phyloP scores from a whole-genome alignment of 2,113 vertebrate genomes.

The human region GRCh38 chr4:52646501-52647000 shows the following conservation, averaged over 20 bases:
- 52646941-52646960: background rate
- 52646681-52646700: conserved; percentile 46
- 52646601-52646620: conserved; percentile 17
- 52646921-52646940: background rate
- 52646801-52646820: conserved; percentile 18
- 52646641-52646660: conserved; percentile 52
- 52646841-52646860: background rate
- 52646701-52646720: conserved; percentile 53
- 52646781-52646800: background rate
- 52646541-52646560: background rate
- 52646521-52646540: background rate
- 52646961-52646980: conserved; percentile 18
- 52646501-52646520: background rate
- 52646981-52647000: background rate
- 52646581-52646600: conserved; percentile 26
- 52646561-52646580: conserved; percentile 20
- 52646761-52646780: conserved; percentile 26
- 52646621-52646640: conserved; percentile 58
- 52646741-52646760: conserved; percentile 37
- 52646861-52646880: background rate
- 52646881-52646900: background rate
- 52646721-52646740: conserved; percentile 50
- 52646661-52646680: conserved; percentile 54
- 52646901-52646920: background rate
- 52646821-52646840: background rate